These are phyloP conservation scores for Allolobophora icterica DNA, from an alignment of 2,888 invertebrate genomes.

Conservation along the genomic window DNA sequence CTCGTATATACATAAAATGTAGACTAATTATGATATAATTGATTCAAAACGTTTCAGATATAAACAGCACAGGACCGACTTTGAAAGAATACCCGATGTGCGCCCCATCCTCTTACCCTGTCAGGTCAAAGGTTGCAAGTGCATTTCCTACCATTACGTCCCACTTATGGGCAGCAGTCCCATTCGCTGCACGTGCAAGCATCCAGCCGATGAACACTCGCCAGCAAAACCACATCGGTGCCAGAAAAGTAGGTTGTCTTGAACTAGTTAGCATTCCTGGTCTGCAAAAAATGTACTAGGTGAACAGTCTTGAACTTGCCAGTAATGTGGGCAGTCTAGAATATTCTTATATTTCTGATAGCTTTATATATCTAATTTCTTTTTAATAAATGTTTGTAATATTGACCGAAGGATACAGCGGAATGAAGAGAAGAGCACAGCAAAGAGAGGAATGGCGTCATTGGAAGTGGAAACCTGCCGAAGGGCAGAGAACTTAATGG, in stretches of 20 bases:
- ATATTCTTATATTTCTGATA: too few relatives aligned
- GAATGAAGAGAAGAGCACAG: too few relatives aligned
- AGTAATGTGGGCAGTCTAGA: too few relatives aligned
- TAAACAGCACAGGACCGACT: constrained; percentile 56
- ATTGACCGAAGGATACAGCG: too few relatives aligned
- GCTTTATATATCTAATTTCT: too few relatives aligned
- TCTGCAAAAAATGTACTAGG: background rate
- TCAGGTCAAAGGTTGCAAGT: constrained; percentile 59
- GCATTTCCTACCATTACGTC: constrained; percentile 61
- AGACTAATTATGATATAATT: background rate
- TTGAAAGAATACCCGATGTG: constrained; percentile 49
- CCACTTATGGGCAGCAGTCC: constrained; percentile 61
- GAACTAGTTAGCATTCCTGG: background rate
- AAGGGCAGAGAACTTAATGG: too few relatives aligned
- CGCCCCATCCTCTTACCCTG: constrained; percentile 51
- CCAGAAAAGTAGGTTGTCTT: constrained; percentile 55
- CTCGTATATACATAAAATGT: too few relatives aligned
- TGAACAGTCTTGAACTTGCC: too few relatives aligned
- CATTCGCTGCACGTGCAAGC: constrained; percentile 65
- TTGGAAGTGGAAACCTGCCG: too few relatives aligned
- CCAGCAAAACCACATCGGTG: constrained; percentile 59
- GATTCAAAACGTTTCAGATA: constrained; percentile 47
- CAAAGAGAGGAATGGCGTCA: too few relatives aligned
- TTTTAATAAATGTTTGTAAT: too few relatives aligned
- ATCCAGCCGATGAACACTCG: constrained; percentile 60